Conservation (phyloP, 1,140 invertebrate species). For the Pararge aegeria region DNA sequence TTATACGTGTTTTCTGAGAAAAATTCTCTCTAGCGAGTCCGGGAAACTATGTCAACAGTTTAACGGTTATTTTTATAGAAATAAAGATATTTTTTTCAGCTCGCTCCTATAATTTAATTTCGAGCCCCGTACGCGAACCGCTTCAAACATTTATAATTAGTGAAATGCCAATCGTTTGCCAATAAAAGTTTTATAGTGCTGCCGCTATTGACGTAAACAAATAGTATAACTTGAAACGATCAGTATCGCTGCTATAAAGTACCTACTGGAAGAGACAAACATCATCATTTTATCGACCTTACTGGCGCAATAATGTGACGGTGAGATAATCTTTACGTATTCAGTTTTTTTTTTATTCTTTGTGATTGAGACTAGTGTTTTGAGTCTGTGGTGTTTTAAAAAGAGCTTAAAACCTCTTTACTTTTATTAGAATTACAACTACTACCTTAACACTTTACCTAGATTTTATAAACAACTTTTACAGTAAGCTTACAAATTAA, state of each 20-base stretch:
- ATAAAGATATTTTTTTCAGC: not conserved
- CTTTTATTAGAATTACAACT: no score
- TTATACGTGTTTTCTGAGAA: not conserved
- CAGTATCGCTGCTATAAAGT: not conserved
- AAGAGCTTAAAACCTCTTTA: no score
- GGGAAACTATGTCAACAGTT: not conserved
- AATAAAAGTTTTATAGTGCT: slow-evolving; percentile 18
- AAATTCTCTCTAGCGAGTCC: not conserved
- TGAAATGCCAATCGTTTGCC: slow-evolving; percentile 14
- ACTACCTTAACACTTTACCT: no score
- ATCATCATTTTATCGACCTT: no score
- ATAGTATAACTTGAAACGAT: slow-evolving; percentile 15
- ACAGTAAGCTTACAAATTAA: no score
- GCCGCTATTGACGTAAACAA: slow-evolving; percentile 14
- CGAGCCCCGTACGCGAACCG: not conserved
- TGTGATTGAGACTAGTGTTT: no score
- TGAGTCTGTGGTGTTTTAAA: no score
- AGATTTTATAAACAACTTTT: no score
- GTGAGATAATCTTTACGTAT: no score
- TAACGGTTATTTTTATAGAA: not conserved
- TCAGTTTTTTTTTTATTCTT: no score
- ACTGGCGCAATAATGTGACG: no score
- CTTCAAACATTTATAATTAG: slow-evolving; percentile 16
- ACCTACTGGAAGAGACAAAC: not conserved
- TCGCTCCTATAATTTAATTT: not conserved